A percentile compares a stretch with the other conserved stretches of the same genome.
Evolutionary conservation across 2,113 vertebrate species (phyloP).

Genomic region (zebrafish (Danio rerio)): GRCz12tu NC_133181.1:11994001-11994500

Average conservation of each 20-base stretch:
- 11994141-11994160: conserved; percentile 4
- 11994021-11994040: neutral
- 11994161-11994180: conserved; percentile 2
- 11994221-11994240: neutral
- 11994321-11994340: neutral
- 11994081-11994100: neutral
- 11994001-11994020: neutral
- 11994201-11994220: conserved; percentile 10
- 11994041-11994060: neutral
- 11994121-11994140: conserved; percentile 1
- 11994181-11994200: conserved; percentile 20
- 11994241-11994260: conserved; percentile 1
- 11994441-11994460: too few relatives aligned
- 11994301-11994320: neutral
- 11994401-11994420: too few relatives aligned
- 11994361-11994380: too few relatives aligned
- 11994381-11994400: too few relatives aligned
- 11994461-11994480: too few relatives aligned
- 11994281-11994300: neutral
- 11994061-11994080: neutral
- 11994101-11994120: neutral
- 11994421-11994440: too few relatives aligned
- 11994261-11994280: neutral
- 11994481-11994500: too few relatives aligned
- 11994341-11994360: neutral